Evolutionary conservation across 1,140 invertebrate genomes (phyloP).

Genomic region (Pararge aegeria): DNA sequence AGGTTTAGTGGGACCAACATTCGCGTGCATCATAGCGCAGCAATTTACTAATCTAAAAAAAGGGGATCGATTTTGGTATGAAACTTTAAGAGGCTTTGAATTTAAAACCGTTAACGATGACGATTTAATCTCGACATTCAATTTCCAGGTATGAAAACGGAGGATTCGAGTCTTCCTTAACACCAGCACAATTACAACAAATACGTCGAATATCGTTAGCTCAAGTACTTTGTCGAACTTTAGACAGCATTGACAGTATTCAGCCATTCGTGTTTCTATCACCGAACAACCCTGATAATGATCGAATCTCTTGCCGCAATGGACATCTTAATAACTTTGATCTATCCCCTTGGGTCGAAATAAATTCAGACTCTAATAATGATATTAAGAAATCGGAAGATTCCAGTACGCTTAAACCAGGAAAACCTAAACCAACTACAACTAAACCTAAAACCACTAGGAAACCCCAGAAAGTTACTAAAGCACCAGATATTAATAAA

Average conservation of each 20-base stretch:
- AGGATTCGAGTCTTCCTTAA: conserved; percentile 87
- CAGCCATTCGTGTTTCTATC: conserved; percentile 89
- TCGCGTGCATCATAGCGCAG: conserved; percentile 96
- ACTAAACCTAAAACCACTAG: conserved; percentile 42
- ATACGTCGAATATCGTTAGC: conserved; percentile 90
- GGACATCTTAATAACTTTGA: conserved; percentile 87
- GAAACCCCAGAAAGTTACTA: conserved; percentile 35
- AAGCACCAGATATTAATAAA: conserved; percentile 36
- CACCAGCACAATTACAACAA: conserved; percentile 90
- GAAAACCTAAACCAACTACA: conserved; percentile 43
- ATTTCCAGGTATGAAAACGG: conserved; percentile 87
- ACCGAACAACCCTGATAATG: conserved; percentile 82
- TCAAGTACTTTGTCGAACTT: conserved; percentile 92
- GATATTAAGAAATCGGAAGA: conserved; percentile 58
- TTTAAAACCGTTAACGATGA: background rate
- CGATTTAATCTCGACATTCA: background rate
- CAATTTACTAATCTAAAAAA: conserved; percentile 93
- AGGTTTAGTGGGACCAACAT: conserved; percentile 95
- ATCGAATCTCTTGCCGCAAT: conserved; percentile 85
- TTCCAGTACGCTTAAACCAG: conserved; percentile 40
- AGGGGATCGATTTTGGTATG: conserved; percentile 95
- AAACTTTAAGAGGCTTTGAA: conserved; percentile 1
- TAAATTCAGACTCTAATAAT: conserved; percentile 59
- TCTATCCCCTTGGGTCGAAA: conserved; percentile 82
- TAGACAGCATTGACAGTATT: conserved; percentile 85